Base-by-base conservation (phyloP, 2,888 invertebrate species). In the Catocala nupta region DNA sequence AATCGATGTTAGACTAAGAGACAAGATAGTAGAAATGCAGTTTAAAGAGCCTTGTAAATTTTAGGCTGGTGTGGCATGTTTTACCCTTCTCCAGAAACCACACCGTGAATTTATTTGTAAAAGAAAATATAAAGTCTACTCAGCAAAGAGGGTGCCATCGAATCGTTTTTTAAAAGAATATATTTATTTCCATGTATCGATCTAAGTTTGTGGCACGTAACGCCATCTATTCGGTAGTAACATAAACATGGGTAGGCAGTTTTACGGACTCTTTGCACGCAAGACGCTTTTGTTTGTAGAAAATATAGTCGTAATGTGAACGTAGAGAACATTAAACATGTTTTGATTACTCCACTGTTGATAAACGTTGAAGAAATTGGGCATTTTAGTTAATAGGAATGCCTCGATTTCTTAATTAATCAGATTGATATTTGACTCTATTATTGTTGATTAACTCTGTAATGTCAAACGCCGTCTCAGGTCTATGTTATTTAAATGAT, bases 181-280 rank as follows among this genome's bases (percentile, higher is more conserved):
- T 42, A 57, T 69, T 70, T 63, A 70, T 70, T 64, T 12, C 25
- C 25, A 16, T 12, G 43, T 71, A 76, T 77, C 77, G 77, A 76
- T 76, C 59, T 65, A 61, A 55, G 1, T 55, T 48, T 58, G 57
- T 50, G 43, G 61, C 78, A 60, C 64, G 67, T 79, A 78, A 68
- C 81, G 83, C 82, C 85, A 85, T 84, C 85, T 84, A 61, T 80
- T 72, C 70, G 58, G 62, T 62, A 65, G 77, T 66, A 50, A 61
- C 33, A 62, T 69, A 68, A 65, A 69, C 70, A 55, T 63, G 54
- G 54, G 63, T 54, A 52, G 33, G 11, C 50, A 13, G 48, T 56
- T 72, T 77, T 71, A 77, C 33, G 64, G 59, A 55, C 63, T 56
- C 56, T 62, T 63, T 6, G 48, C 76, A 76, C 71, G 78, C 73